phyloP scores from a whole-genome alignment of 2,113 vertebrate genomes.

The Carlito syrichta region DNA sequence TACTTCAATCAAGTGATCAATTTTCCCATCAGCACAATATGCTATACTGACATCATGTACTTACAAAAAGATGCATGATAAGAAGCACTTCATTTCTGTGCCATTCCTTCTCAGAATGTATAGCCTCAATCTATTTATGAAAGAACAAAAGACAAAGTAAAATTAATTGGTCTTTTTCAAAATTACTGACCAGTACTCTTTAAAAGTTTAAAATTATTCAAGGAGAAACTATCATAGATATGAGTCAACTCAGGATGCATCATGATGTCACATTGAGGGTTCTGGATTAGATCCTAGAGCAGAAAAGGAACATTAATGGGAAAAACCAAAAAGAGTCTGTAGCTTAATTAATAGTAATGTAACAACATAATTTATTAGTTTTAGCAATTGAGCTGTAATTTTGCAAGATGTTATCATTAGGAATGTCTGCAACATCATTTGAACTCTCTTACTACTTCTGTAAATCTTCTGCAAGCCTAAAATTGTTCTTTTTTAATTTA shows the following conservation, averaged over 20 bases:
- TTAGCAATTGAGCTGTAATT: background rate
- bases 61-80: background rate
- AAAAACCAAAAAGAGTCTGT: background rate
- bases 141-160: background rate
- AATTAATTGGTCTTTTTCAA: background rate
- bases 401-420: background rate
- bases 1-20: background rate
- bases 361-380: background rate
- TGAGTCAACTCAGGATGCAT: background rate
- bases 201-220: background rate
- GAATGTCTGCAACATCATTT: background rate
- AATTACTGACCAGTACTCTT: background rate
- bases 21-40: background rate
- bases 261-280: background rate
- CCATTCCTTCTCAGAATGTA: background rate
- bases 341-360: background rate
- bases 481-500: background rate
- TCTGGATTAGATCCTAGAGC: background rate
- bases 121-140: background rate
- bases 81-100: background rate
- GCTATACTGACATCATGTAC: rapidly evolving
- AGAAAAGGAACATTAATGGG: background rate
- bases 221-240: background rate
- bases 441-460: background rate
- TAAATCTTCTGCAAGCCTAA: background rate